phyloP scores from a whole-genome alignment of 2,113 vertebrate species.

The Procavia capensis region DNA sequence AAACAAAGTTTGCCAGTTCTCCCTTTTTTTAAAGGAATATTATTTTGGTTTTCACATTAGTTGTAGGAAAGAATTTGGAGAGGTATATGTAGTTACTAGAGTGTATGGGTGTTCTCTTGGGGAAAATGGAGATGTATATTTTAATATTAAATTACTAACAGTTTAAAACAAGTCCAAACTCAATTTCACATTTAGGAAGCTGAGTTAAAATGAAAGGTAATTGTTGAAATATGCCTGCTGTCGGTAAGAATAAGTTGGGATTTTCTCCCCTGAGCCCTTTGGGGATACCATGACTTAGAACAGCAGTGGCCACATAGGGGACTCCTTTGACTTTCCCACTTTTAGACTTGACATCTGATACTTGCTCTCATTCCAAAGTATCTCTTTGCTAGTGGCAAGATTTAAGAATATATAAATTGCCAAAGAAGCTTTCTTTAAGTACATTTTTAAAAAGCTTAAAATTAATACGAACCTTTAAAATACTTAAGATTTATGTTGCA shows the following conservation, averaged over 20 bases:
- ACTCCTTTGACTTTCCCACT: background rate
- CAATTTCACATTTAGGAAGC: background rate
- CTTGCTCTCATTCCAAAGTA: slow-evolving; percentile 59
- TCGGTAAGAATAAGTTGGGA: background rate
- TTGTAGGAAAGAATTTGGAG: slow-evolving; percentile 20
- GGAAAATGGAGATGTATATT: background rate
- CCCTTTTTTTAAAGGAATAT: background rate
- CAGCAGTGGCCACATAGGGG: background rate
- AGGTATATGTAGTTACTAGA: background rate
- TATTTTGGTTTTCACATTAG: slow-evolving; percentile 39
- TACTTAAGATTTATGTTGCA: background rate
- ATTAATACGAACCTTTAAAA: slow-evolving; percentile 40
- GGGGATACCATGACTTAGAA: background rate
- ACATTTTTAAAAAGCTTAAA: slow-evolving; percentile 13
- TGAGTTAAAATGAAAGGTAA: slow-evolving; percentile 8
- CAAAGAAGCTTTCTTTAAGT: background rate
- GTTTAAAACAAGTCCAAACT: background rate
- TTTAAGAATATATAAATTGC: background rate
- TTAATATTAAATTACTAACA: background rate
- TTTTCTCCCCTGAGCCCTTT: slow-evolving; percentile 1
- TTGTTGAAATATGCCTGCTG: background rate
- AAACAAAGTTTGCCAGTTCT: slow-evolving; percentile 33
- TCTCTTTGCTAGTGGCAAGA: slow-evolving; percentile 53
- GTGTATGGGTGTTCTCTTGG: background rate
- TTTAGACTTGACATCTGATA: background rate